Evolutionary conservation across 2,797 vertebrate genomes (phyloP), one percentile per base, ranked within the genome.

Genomic region (Myripristis jacobus): DNA sequence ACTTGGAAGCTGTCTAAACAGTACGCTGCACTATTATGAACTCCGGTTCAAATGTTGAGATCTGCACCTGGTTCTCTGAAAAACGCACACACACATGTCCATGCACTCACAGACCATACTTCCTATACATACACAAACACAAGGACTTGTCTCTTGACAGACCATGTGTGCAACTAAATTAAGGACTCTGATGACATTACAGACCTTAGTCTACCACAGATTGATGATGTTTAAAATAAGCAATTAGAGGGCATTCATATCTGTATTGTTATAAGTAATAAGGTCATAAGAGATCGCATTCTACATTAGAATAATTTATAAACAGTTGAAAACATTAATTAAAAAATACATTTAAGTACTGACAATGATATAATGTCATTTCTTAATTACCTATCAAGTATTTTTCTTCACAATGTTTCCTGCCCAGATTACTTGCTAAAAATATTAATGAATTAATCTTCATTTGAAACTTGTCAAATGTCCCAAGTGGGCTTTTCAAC

Each of bases 1-100:
- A 73, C 55, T 19, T 56, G 18, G 61, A 82, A 79, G 75, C 83
- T 86, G 83, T 87, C 79, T 69, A 84, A 87, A 90, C 85, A 90
- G 75, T 34, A 46, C 34, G 62, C 60, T 43, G 22, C 11, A 21
- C 34, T 24, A 55, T 18, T 31, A 65, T 62, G 46, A 29, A 55
- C 65, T 44, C 27, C 5, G 69, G 78, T 72, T 87, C 78, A 76
- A 77, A 88, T 80, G 77, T 70, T 67, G 69, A 80, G 74, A 86
- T 82, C 64, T 71, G 75, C 85, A 86, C 77, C 87, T 85, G 85
- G 81, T 16, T 82, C 56, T 31, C 56, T 38, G 46, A 11, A 46
- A 18, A 24, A 62, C 44, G 52, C 1, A 52, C 38, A 44, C 36
- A 21, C 59, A 54, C 41, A 44, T n/a, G 9, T 19, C 29, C 66